phyloP scores from a whole-genome alignment of 2,113 vertebrate genomes.

The Marcusenius ussheri region DNA sequence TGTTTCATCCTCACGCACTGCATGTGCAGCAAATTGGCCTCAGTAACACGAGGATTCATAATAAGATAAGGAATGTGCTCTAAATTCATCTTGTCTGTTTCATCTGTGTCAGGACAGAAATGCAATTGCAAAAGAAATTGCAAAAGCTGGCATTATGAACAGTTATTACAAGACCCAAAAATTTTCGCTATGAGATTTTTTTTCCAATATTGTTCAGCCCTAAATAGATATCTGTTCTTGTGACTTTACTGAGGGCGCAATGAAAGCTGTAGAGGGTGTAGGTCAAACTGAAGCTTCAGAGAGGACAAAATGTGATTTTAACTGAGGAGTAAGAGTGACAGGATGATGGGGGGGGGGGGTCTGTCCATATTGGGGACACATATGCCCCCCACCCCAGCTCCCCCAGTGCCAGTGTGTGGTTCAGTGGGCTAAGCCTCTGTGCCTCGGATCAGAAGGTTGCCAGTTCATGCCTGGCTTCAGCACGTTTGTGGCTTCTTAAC shows the following conservation, averaged over 20 bases:
- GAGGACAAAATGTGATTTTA: not conserved
- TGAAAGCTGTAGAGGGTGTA: not conserved
- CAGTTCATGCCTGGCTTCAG: too few relatives aligned
- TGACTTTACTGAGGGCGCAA: not conserved
- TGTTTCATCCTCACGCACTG: not conserved
- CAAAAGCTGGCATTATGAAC: not conserved
- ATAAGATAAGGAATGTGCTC: not conserved
- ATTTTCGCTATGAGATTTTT: not conserved
- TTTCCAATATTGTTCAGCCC: not conserved
- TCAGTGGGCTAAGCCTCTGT: too few relatives aligned
- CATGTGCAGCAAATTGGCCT: not conserved
- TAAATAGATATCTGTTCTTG: not conserved
- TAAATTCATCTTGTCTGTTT: not conserved
- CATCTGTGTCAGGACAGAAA: not conserved
- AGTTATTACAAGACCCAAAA: not conserved
- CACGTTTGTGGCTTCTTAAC: too few relatives aligned
- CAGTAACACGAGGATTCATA: not conserved
- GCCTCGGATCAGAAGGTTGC: too few relatives aligned
- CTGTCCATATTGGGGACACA: too few relatives aligned
- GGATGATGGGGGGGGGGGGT: not conserved
- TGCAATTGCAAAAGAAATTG: not conserved
- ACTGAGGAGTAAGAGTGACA: not conserved
- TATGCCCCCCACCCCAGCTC: too few relatives aligned
- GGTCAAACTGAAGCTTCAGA: not conserved
- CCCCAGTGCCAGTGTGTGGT: too few relatives aligned